Evolutionary conservation across 2,113 vertebrate species (phyloP).

Genomic region (Fregetta grallaria): DNA sequence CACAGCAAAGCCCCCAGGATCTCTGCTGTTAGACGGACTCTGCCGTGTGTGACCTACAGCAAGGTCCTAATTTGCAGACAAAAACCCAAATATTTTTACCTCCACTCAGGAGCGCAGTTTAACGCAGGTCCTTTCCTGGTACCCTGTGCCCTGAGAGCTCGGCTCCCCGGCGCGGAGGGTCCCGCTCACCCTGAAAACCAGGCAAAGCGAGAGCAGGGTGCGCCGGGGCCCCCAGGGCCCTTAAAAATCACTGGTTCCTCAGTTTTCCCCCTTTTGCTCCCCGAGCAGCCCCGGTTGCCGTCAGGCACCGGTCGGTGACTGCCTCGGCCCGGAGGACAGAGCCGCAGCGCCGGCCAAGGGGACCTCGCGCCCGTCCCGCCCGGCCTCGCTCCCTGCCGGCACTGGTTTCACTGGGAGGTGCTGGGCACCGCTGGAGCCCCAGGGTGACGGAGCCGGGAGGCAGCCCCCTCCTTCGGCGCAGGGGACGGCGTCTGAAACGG

Average conservation of each 20-base stretch:
- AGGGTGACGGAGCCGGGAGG: no score
- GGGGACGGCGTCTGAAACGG: neutral
- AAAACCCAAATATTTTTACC: neutral
- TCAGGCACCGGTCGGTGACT: no score
- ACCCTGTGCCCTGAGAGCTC: fast-evolving
- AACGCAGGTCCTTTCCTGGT: neutral
- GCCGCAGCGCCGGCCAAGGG: neutral
- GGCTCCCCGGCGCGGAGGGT: fast-evolving
- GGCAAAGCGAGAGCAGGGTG: neutral
- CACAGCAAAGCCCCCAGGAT: neutral
- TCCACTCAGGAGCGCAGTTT: fast-evolving
- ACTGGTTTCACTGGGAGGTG: neutral
- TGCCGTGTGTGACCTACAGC: neutral
- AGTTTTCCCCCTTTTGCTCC: neutral
- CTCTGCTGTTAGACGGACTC: neutral
- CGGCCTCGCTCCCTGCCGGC: neutral
- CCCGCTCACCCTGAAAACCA: neutral
- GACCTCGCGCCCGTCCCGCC: neutral
- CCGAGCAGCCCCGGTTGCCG: neutral
- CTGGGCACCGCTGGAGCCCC: neutral
- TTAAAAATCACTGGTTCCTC: neutral
- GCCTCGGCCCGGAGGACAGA: neutral
- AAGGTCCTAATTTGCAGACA: neutral
- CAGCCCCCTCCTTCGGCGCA: neutral
- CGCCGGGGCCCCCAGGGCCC: fast-evolving